phyloP scores from a whole-genome alignment of 2,888 invertebrate genomes.

The Tortrix viridana region DNA sequence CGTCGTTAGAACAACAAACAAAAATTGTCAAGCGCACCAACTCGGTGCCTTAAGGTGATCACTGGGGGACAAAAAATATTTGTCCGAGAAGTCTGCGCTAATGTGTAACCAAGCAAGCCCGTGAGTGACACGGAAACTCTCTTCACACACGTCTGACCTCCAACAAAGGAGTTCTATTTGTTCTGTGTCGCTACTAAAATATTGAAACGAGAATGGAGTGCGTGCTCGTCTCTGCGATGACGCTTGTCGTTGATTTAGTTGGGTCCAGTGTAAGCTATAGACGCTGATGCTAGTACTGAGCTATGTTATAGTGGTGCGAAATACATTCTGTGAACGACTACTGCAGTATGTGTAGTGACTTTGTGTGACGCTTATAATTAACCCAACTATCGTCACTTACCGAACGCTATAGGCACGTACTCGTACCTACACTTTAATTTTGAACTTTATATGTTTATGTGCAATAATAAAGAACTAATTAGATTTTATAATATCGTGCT shows the following conservation, averaged over 20 bases:
- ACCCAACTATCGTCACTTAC: too few relatives aligned
- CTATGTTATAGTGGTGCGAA: neutral
- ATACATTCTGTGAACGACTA: neutral
- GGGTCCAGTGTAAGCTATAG: conserved; percentile 51
- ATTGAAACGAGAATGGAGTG: conserved; percentile 76
- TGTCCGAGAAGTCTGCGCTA: conserved; percentile 67
- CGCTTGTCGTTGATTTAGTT: conserved; percentile 51
- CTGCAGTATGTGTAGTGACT: too few relatives aligned
- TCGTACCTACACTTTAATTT: too few relatives aligned
- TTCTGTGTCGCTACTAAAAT: conserved; percentile 81
- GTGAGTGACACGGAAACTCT: conserved; percentile 80
- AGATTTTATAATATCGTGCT: too few relatives aligned
- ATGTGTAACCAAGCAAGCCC: conserved; percentile 76
- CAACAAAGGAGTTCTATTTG: conserved; percentile 81
- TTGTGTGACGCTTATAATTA: too few relatives aligned
- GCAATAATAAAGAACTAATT: too few relatives aligned
- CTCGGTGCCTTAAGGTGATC: conserved; percentile 65
- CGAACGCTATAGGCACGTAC: too few relatives aligned
- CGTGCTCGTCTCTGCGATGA: conserved; percentile 66
- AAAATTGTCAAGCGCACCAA: conserved; percentile 62
- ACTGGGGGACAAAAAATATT: conserved; percentile 80
- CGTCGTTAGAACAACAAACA: conserved; percentile 59
- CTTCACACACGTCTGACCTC: conserved; percentile 81
- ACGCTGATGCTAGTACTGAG: neutral
- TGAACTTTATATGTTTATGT: too few relatives aligned